Evolutionary conservation across 2,113 vertebrate genomes (phyloP).

Genomic region (Cinclus cinclus): DNA sequence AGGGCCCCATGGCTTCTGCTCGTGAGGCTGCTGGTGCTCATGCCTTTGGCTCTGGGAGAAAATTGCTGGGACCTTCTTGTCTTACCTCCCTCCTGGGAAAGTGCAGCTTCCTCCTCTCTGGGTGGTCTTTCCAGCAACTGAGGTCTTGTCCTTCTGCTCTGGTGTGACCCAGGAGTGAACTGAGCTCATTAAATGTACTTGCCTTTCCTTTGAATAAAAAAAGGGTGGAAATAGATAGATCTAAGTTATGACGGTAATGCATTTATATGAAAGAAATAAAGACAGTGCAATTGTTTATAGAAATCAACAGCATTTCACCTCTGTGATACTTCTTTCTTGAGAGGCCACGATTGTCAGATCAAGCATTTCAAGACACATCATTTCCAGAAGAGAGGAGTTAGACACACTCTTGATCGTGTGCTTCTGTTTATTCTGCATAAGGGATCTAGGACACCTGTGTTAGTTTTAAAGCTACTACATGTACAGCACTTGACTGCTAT

Average conservation of each 20-base stretch:
- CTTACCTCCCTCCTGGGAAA: neutral
- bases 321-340: neutral
- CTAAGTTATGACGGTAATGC: neutral
- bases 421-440: conserved; percentile 64
- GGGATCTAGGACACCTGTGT: conserved; percentile 70
- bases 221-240: neutral
- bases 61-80: neutral
- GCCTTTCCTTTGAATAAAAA: neutral
- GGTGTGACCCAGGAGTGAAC: conserved; percentile 43
- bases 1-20: neutral
- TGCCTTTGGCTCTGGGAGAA: neutral
- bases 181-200: neutral
- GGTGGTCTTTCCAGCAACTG: conserved; percentile 34
- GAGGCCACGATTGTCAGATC: conserved; percentile 25
- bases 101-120: neutral
- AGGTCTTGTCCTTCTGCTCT: conserved; percentile 20
- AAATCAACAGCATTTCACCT: neutral
- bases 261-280: neutral
- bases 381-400: conserved; percentile 47
- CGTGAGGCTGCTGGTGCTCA: neutral
- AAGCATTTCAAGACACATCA: neutral
- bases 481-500: conserved; percentile 45
- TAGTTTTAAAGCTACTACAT: conserved; percentile 69
- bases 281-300: neutral
- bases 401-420: conserved; percentile 55